A percentile compares a stretch with the other conserved stretches of the same genome.
phyloP scores from a whole-genome alignment of 2,113 vertebrate species.

The Megalops atlanticus region DNA sequence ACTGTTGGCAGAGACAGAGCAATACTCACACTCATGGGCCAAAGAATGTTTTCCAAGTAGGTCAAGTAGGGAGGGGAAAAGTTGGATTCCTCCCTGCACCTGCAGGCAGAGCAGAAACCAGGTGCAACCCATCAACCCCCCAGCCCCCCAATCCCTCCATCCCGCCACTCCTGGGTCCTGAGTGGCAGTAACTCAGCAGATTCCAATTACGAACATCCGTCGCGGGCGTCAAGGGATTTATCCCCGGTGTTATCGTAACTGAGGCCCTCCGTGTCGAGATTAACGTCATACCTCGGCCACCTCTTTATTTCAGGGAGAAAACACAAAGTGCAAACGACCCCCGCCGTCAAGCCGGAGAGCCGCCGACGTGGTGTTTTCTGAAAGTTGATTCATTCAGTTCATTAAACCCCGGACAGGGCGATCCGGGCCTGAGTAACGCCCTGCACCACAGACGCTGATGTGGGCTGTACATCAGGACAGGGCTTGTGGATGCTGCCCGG shows the following conservation, averaged over 20 bases:
- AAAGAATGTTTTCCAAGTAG: background rate
- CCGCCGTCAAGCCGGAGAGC: background rate
- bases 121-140: slow-evolving; percentile 7
- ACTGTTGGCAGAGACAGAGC: too few relatives aligned
- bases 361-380: background rate
- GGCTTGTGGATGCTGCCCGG: background rate
- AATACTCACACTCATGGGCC: too few relatives aligned
- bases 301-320: slow-evolving; percentile 9
- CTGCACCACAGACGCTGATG: background rate
- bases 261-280: slow-evolving; percentile 6
- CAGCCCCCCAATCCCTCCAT: too few relatives aligned
- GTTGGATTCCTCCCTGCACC: background rate
- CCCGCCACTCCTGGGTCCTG: too few relatives aligned
- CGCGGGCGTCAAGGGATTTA: slow-evolving; percentile 7
- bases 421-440: slow-evolving; percentile 5
- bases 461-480: slow-evolving; percentile 13
- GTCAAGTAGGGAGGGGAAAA: background rate
- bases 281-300: background rate
- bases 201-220: slow-evolving; percentile 21
- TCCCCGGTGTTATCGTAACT: slow-evolving; percentile 14
- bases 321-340: background rate
- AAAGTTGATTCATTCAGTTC: slow-evolving; percentile 27
- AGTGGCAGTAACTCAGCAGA: slow-evolving; percentile 23
- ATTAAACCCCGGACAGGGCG: slow-evolving; percentile 23
- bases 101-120: background rate